These are phyloP conservation scores for Caenorhabditis latens DNA, from an alignment of 1,140 invertebrate species.

Conservation along the genomic window DNA sequence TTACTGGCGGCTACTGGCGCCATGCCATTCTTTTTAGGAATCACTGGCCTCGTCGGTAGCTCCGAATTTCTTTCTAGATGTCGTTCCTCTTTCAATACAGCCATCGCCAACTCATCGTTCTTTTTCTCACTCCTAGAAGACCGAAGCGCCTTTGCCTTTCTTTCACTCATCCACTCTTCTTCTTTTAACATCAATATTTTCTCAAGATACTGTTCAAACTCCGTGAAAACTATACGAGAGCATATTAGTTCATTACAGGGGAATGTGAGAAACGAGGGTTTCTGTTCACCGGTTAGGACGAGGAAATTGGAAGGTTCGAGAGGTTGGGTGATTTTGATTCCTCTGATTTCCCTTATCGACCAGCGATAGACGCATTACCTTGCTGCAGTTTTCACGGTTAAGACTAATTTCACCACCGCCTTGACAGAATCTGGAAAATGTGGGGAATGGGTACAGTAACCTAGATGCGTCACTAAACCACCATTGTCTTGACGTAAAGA, in stretches of 20 bases:
- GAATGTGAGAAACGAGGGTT: constrained; percentile 26
- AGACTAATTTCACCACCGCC: constrained; percentile 32
- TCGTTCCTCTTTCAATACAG: background rate
- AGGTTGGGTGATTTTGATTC: background rate
- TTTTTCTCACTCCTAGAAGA: constrained; percentile 48
- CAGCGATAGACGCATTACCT: constrained; percentile 49
- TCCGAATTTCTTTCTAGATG: constrained; percentile 3
- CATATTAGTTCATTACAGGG: constrained; percentile 58
- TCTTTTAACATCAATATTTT: constrained; percentile 59
- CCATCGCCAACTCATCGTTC: constrained; percentile 7
- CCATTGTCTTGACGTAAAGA: too few relatives aligned
- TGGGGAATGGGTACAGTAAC: background rate
- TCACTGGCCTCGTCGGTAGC: background rate
- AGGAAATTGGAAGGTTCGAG: background rate
- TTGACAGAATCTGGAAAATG: constrained; percentile 33
- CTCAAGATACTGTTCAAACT: constrained; percentile 59
- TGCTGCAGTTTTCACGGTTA: constrained; percentile 53
- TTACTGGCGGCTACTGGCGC: background rate
- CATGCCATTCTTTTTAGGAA: constrained; percentile 24
- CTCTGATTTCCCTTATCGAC: constrained; percentile 5
- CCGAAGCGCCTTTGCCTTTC: constrained; percentile 52
- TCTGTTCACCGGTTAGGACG: constrained; percentile 8
- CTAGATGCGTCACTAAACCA: too few relatives aligned
- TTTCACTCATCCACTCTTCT: constrained; percentile 62
- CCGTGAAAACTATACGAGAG: constrained; percentile 54